Conservation (phyloP, 92 coral and sea anemone genomes). For the Epizoanthus fatuus region DNA sequence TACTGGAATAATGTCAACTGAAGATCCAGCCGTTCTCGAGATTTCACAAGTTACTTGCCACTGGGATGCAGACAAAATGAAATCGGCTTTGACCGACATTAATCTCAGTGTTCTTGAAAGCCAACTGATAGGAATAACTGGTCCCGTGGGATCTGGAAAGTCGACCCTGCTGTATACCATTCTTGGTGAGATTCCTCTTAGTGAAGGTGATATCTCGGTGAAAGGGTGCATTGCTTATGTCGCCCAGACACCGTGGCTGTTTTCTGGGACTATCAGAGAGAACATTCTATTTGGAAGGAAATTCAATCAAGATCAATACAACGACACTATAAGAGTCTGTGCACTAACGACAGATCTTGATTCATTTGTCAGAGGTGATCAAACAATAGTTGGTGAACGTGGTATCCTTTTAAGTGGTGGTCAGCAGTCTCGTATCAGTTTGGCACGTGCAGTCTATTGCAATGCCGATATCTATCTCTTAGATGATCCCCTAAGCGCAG, state of each 20-base stretch:
- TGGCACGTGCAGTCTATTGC: slow-evolving; percentile 19
- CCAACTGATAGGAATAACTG: slow-evolving; percentile 17
- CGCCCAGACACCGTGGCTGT: slow-evolving; percentile 21
- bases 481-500: slow-evolving; percentile 17
- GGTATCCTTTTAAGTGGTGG: slow-evolving; percentile 9
- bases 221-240: neutral
- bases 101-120: neutral
- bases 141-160: slow-evolving; percentile 17
- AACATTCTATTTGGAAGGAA: slow-evolving; percentile 9
- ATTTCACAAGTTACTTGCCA: neutral
- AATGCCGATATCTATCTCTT: slow-evolving; percentile 3
- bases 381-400: slow-evolving; percentile 8
- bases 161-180: neutral
- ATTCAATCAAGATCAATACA: neutral
- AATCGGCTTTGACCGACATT: neutral
- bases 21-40: neutral
- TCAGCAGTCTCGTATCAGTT: slow-evolving; percentile 28
- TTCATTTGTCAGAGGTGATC: neutral
- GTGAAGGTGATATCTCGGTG: neutral
- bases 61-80: neutral
- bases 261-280: slow-evolving; percentile 13
- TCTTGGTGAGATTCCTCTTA: slow-evolving; percentile 6
- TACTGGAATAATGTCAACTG: too few species aligned
- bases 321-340: slow-evolving; percentile 3
- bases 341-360: neutral